These are phyloP conservation scores for Antechinus stuartii DNA, from an alignment of 2,113 vertebrate species.

Conservation along the genomic window DNA sequence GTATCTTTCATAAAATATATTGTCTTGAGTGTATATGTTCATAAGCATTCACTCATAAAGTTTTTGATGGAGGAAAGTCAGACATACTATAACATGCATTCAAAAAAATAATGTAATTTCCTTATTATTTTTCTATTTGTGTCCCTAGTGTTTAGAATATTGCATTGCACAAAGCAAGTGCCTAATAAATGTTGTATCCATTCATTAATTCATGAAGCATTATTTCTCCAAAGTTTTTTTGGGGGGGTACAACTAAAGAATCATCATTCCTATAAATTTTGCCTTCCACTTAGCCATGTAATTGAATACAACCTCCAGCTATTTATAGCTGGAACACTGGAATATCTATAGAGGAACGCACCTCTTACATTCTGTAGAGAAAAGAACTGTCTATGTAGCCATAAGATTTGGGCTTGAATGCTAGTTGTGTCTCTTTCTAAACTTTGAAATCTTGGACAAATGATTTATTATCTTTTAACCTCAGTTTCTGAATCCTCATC, in stretches of 20 bases:
- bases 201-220: background rate
- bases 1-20: no score
- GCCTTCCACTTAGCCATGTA: background rate
- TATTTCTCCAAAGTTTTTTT: background rate
- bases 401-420: background rate
- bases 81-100: no score
- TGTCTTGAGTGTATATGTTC: no score
- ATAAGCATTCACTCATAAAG: no score
- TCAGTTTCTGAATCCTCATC: background rate
- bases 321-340: no score
- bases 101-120: no score
- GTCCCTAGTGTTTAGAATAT: background rate
- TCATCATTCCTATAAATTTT: background rate
- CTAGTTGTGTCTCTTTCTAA: background rate
- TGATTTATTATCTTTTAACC: background rate
- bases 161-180: background rate
- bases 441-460: background rate
- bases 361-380: background rate
- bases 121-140: background rate
- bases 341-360: no score
- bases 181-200: background rate
- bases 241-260: background rate
- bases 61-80: no score
- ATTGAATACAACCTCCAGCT: background rate
- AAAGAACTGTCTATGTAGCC: background rate